These are phyloP conservation scores for Ochotona princeps DNA, from an alignment of 2,113 vertebrate species.

Conservation along the genomic window DNA sequence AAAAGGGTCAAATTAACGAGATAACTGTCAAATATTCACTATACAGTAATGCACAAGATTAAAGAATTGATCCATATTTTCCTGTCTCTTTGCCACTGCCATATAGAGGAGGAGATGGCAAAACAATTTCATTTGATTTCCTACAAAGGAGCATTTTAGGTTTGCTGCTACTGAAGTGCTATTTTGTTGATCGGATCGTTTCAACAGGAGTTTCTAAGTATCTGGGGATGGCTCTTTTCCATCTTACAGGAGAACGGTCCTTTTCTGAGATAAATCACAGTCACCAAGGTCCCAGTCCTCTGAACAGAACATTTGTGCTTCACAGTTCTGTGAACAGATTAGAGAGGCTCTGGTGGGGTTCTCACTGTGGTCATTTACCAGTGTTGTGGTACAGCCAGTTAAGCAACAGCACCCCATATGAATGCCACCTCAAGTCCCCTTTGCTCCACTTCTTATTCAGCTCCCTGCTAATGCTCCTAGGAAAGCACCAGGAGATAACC, in stretches of 20 bases:
- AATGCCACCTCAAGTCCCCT: not conserved
- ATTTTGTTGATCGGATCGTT: not conserved
- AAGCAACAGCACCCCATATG: too few species aligned
- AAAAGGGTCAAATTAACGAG: slow-evolving; percentile 23
- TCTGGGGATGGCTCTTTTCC: not conserved
- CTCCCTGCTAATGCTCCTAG: too few species aligned
- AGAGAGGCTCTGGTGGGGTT: not conserved
- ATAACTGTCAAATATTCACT: not conserved
- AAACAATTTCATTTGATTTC: slow-evolving; percentile 45
- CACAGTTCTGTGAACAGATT: not conserved
- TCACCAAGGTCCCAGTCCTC: not conserved
- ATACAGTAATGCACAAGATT: not conserved
- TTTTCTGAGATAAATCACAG: slow-evolving; percentile 33
- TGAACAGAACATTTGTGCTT: slow-evolving; percentile 1
- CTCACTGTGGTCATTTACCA: not conserved
- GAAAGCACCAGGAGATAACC: too few species aligned
- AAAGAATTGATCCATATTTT: not conserved
- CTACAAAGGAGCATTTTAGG: slow-evolving; percentile 21
- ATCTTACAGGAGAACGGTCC: not conserved
- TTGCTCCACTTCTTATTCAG: not conserved
- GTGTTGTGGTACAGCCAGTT: too few species aligned
- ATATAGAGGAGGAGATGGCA: not conserved
- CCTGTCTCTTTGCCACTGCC: slow-evolving; percentile 11
- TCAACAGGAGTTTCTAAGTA: not conserved
- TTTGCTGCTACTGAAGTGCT: not conserved